phyloP scores from a whole-genome alignment of 2,797 vertebrate genomes.

The Acridotheres tristis region DNA sequence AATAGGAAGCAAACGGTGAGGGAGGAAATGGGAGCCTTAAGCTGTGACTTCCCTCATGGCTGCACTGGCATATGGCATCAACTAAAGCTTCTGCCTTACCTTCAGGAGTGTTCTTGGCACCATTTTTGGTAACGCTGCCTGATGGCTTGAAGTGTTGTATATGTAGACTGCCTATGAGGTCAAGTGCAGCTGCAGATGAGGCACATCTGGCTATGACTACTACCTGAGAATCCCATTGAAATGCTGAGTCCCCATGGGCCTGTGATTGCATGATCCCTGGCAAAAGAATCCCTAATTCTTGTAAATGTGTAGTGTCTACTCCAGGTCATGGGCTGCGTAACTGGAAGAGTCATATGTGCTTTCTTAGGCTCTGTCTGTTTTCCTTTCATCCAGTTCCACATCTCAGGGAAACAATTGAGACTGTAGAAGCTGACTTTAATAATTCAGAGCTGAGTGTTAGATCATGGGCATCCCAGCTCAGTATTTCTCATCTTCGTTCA shows the following conservation, averaged over 20 bases:
- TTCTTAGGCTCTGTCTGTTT: slow-evolving; percentile 8
- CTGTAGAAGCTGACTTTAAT: background rate
- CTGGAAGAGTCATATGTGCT: background rate
- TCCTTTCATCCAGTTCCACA: slow-evolving; percentile 9
- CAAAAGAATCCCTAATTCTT: slow-evolving; percentile 15
- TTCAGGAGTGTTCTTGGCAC: background rate
- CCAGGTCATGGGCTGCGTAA: slow-evolving; percentile 4
- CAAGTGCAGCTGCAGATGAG: slow-evolving; percentile 26
- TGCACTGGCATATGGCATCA: background rate
- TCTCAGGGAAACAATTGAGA: background rate
- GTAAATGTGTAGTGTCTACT: slow-evolving; percentile 8
- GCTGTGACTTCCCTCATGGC: background rate
- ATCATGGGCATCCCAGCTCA: background rate
- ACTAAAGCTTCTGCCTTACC: background rate
- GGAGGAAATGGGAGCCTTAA: background rate
- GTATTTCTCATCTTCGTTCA: background rate
- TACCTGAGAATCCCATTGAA: slow-evolving; percentile 22
- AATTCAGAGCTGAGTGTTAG: background rate
- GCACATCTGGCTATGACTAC: slow-evolving; percentile 6
- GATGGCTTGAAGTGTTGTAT: background rate
- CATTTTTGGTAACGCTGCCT: background rate
- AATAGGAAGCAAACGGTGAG: background rate
- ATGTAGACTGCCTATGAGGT: background rate
- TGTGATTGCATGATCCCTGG: slow-evolving; percentile 44
- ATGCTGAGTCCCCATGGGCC: background rate